Conservation (phyloP, 2,888 invertebrate genomes). For the Dicyrtoma fusca region DNA sequence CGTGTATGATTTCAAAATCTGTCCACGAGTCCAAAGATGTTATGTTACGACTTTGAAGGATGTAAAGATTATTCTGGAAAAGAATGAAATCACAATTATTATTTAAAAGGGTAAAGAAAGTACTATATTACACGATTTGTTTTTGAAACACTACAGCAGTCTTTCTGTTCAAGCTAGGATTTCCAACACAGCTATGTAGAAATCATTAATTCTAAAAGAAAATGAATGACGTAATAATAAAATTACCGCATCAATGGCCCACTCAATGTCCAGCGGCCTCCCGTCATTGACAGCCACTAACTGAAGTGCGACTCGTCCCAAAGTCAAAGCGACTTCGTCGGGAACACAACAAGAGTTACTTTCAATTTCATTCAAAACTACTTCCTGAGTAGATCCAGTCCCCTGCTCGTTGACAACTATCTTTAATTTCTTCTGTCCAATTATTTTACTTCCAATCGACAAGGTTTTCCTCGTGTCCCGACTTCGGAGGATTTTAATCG, state of each 20-base stretch:
- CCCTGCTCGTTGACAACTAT: conserved; percentile 62
- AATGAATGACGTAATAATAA: too few relatives aligned
- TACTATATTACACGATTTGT: too few relatives aligned
- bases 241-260: conserved; percentile 67
- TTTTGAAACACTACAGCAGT: too few relatives aligned
- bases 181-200: too few relatives aligned
- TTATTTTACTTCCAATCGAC: conserved; percentile 59
- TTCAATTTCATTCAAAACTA: conserved; percentile 61
- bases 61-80: conserved; percentile 60
- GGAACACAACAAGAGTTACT: conserved; percentile 64
- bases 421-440: conserved; percentile 63
- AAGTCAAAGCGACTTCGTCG: conserved; percentile 63
- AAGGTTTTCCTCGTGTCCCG: conserved; percentile 61
- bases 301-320: conserved; percentile 66
- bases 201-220: too few relatives aligned
- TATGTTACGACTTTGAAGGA: conserved; percentile 78
- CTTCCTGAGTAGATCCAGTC: conserved; percentile 61
- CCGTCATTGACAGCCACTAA: conserved; percentile 64
- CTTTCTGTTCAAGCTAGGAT: too few relatives aligned
- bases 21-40: conserved; percentile 74
- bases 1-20: conserved; percentile 77
- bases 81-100: too few relatives aligned
- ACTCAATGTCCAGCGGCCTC: conserved; percentile 75
- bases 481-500: conserved; percentile 66
- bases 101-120: too few relatives aligned